phyloP scores from a whole-genome alignment of 2,888 invertebrate genomes.

The Platycnemis pennipes region DNA sequence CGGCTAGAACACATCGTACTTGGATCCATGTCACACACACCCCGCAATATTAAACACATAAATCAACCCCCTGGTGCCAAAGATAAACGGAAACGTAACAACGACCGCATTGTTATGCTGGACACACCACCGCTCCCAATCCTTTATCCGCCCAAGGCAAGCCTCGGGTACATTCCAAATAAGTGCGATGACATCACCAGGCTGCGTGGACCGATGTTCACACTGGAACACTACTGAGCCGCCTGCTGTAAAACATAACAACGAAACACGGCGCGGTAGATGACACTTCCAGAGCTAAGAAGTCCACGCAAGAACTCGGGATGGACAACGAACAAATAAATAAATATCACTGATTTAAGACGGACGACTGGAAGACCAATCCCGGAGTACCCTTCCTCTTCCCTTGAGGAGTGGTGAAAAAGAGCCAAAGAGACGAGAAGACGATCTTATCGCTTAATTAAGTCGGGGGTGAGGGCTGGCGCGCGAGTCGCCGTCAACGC shows the following conservation, averaged over 20 bases:
- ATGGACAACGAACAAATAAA: background rate
- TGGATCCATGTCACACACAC: too few species aligned
- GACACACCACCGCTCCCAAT: background rate
- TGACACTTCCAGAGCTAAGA: background rate
- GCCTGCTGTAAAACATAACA: background rate
- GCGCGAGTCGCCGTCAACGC: background rate
- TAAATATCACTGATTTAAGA: background rate
- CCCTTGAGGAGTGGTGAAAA: background rate
- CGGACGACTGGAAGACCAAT: background rate
- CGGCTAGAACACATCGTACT: too few species aligned
- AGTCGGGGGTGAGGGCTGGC: background rate
- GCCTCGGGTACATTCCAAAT: background rate
- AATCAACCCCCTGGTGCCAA: too few species aligned
- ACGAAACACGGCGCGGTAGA: background rate
- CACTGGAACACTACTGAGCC: background rate
- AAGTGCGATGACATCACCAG: background rate
- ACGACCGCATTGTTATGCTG: too few species aligned
- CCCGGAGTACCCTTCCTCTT: background rate
- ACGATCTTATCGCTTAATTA: conserved; percentile 31
- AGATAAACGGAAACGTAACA: too few species aligned
- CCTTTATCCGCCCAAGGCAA: background rate
- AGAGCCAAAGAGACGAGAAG: background rate
- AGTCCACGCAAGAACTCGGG: background rate
- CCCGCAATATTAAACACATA: too few species aligned
- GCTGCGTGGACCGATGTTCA: background rate